phyloP scores from a whole-genome alignment of 2,888 invertebrate species.

The Villa cingulata region DNA sequence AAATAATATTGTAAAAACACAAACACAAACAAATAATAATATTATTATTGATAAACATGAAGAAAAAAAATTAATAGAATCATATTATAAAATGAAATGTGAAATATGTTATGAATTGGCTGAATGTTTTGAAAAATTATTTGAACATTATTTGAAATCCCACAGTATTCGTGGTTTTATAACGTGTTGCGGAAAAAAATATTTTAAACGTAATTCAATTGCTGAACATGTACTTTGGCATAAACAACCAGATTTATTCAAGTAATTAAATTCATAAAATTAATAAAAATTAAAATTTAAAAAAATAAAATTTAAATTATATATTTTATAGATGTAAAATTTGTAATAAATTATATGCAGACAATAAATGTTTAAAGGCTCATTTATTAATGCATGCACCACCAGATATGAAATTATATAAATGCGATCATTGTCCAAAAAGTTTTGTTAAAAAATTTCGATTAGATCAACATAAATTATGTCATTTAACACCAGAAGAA shows the following conservation, averaged over 20 bases:
- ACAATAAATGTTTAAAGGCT: constrained; percentile 14
- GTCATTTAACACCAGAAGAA: constrained; percentile 14
- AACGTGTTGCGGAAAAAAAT: constrained; percentile 17
- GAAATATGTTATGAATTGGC: constrained; percentile 13
- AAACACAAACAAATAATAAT: too few relatives aligned
- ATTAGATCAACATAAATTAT: constrained; percentile 17
- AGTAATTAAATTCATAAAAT: constrained; percentile 5
- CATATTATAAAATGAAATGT: constrained; percentile 14
- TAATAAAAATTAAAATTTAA: background rate
- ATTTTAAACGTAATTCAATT: constrained; percentile 12
- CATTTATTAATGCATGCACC: constrained; percentile 17
- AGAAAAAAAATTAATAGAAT: constrained; percentile 9
- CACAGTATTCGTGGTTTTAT: constrained; percentile 18
- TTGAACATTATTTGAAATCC: constrained; percentile 13
- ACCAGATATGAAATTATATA: constrained; percentile 11
- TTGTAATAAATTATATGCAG: constrained; percentile 13
- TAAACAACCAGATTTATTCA: constrained; percentile 17
- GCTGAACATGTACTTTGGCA: constrained; percentile 19
- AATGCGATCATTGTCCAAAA: constrained; percentile 18
- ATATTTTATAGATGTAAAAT: constrained; percentile 8
- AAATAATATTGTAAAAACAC: too few relatives aligned
- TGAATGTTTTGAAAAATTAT: constrained; percentile 10
- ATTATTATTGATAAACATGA: constrained; percentile 4
- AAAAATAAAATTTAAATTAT: background rate
- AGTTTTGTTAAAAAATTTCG: constrained; percentile 18